Conservation (phyloP, 2,113 vertebrate species). For the Eulacestoma nigropectus region DNA sequence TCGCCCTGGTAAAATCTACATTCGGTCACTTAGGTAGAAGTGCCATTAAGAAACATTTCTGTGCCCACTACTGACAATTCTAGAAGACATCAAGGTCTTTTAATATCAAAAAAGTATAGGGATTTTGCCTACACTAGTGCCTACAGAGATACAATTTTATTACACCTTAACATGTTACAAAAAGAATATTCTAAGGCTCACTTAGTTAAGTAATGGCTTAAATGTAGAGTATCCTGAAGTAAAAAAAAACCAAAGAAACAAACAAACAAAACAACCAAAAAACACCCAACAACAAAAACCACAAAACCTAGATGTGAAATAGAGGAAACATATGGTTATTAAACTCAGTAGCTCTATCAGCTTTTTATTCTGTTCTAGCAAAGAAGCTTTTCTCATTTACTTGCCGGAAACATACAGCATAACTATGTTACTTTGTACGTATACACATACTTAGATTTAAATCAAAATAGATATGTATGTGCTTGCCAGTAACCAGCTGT, state of each 20-base stretch:
- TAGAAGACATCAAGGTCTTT: background rate
- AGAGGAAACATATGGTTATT: background rate
- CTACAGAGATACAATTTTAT: background rate
- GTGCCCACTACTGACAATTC: background rate
- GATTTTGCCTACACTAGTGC: background rate
- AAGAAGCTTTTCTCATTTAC: background rate
- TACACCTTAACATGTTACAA: background rate
- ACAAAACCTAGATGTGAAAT: background rate
- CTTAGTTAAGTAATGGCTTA: too few relatives aligned
- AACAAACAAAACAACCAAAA: too few relatives aligned
- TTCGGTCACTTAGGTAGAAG: background rate
- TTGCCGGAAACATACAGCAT: background rate
- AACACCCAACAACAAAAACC: rapidly evolving
- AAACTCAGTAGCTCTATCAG: background rate
- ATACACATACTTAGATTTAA: background rate
- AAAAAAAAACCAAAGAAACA: background rate
- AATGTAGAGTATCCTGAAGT: background rate
- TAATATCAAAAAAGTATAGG: background rate
- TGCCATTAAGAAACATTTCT: background rate
- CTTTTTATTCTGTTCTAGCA: background rate
- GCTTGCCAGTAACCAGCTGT: background rate
- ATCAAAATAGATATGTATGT: background rate
- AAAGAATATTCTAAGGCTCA: background rate
- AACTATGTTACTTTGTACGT: background rate
- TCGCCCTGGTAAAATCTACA: background rate